A percentile compares a stretch with the other conserved stretches of the same genome.
These are phyloP conservation scores for Bombus vancouverensis DNA, from an alignment of 1,140 invertebrate genomes.

Conservation along the genomic window DNA sequence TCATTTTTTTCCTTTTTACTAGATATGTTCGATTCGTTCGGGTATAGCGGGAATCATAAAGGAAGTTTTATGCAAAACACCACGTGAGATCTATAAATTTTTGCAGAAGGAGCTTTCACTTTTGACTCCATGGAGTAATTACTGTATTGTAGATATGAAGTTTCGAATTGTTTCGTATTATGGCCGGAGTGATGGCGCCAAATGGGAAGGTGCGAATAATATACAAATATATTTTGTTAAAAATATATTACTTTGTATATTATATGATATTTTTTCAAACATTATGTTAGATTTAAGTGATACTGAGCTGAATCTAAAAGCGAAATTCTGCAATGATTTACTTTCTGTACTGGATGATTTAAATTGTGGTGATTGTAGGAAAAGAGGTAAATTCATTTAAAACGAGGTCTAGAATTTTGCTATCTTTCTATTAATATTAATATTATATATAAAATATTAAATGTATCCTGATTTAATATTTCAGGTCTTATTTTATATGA, in stretches of 20 bases:
- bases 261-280: constrained; percentile 13
- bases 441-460: constrained; percentile 7
- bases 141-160: constrained; percentile 71
- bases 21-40: constrained; percentile 72
- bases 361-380: constrained; percentile 73
- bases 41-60: constrained; percentile 61
- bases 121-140: constrained; percentile 71
- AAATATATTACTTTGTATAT: not conserved
- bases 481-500: constrained; percentile 76
- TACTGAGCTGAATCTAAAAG: constrained; percentile 71
- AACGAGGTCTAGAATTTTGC: not conserved
- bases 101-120: constrained; percentile 63
- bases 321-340: constrained; percentile 71
- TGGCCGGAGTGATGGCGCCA: constrained; percentile 62
- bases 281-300: constrained; percentile 73
- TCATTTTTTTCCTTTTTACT: constrained; percentile 36
- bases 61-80: constrained; percentile 58
- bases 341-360: constrained; percentile 68
- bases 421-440: not conserved
- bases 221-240: not conserved
- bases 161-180: constrained; percentile 74
- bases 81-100: constrained; percentile 65
- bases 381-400: constrained; percentile 70
- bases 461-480: constrained; percentile 31
- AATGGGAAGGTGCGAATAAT: constrained; percentile 70